Percentiles rank a stretch among this genome's conserved stretches.
phyloP scores from a whole-genome alignment of 2,888 invertebrate species.

The Ophioninae sp. region DNA sequence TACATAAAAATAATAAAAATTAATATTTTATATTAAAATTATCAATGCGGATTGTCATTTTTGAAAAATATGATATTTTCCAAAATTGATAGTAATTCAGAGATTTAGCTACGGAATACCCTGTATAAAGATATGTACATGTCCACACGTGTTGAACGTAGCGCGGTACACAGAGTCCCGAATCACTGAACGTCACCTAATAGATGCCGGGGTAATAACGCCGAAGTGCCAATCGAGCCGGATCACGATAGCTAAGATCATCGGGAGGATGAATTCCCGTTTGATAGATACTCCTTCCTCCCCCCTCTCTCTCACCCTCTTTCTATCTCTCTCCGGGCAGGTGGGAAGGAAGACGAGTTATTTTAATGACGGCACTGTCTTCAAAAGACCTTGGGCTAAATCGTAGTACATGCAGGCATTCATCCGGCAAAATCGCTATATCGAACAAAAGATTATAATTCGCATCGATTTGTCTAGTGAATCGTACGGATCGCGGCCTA shows the following conservation, averaged over 20 bases:
- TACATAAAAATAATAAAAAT: too few species aligned
- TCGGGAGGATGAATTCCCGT: slow-evolving; percentile 27
- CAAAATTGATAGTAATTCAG: too few species aligned
- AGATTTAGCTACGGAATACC: too few species aligned
- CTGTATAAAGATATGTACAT: neutral
- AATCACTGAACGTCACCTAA: slow-evolving; percentile 6
- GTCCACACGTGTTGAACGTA: neutral
- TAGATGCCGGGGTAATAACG: neutral
- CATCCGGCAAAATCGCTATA: neutral
- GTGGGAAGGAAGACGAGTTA: slow-evolving; percentile 31
- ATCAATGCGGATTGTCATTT: too few species aligned
- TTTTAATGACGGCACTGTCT: slow-evolving; percentile 15
- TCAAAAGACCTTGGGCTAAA: slow-evolving; percentile 31
- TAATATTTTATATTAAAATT: too few species aligned
- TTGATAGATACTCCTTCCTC: slow-evolving; percentile 4
- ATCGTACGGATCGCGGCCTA: neutral
- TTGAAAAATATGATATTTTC: too few species aligned
- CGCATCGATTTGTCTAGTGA: slow-evolving; percentile 18
- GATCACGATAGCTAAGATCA: slow-evolving; percentile 10
- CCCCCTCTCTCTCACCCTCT: neutral
- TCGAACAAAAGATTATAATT: slow-evolving; percentile 28
- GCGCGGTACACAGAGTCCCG: neutral
- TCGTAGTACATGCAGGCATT: neutral
- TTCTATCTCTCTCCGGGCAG: neutral
- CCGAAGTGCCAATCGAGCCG: slow-evolving; percentile 24